A percentile compares a stretch with the other conserved stretches of the same genome.
Evolutionary conservation across 2,797 vertebrate genomes (phyloP).

Genomic region (Anas bernieri): DNA sequence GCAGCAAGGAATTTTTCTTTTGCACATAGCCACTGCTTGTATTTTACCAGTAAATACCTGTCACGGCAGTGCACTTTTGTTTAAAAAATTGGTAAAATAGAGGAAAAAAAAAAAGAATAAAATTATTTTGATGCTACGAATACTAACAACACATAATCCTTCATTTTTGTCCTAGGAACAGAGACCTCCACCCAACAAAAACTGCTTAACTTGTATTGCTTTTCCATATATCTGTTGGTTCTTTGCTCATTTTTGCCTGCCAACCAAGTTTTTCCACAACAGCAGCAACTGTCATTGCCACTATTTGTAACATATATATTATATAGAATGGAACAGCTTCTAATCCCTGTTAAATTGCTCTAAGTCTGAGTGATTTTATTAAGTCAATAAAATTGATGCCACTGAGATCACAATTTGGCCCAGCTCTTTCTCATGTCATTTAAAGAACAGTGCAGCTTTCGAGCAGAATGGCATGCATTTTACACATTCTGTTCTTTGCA

Average conservation of each 20-base stretch:
- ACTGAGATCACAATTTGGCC: neutral
- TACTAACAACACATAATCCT: neutral
- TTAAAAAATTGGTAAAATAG: neutral
- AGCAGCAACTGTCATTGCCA: neutral
- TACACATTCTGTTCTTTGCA: conserved; percentile 4
- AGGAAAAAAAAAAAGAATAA: neutral
- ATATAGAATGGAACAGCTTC: neutral
- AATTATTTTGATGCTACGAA: neutral
- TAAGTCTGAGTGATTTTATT: neutral
- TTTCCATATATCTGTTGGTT: conserved; percentile 16
- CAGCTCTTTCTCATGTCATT: neutral
- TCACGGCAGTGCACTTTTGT: neutral
- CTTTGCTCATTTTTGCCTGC: neutral
- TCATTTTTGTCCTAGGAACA: neutral
- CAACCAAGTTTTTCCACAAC: neutral
- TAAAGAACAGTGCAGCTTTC: neutral
- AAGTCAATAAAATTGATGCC: neutral
- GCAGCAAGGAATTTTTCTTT: neutral
- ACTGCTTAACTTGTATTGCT: neutral
- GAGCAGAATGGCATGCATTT: conserved; percentile 10
- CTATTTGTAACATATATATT: neutral
- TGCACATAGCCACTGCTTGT: neutral
- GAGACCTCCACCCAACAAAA: neutral
- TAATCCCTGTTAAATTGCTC: neutral
- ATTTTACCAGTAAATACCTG: neutral